Conservation (phyloP, 2,888 invertebrate species). For the Gerris lacustris region DNA sequence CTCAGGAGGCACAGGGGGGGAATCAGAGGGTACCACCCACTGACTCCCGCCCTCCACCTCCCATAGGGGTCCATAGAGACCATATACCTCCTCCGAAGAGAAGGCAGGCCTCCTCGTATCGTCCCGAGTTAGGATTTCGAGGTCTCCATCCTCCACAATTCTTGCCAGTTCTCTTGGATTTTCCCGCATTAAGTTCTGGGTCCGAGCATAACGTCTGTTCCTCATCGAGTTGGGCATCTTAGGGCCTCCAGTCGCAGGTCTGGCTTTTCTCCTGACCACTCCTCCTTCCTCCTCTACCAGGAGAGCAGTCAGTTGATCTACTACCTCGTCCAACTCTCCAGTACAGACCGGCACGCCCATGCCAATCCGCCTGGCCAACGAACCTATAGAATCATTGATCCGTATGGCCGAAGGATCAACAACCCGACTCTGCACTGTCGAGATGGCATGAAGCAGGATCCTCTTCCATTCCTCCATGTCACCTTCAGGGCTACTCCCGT, state of each 20-base stretch:
- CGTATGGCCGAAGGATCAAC: not conserved
- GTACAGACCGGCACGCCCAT: not conserved
- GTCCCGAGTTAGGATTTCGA: not conserved
- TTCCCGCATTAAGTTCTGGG: not conserved
- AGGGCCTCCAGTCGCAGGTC: not conserved
- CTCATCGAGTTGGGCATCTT: not conserved
- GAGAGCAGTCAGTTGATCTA: not conserved
- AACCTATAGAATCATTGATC: not conserved
- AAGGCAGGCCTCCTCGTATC: not conserved
- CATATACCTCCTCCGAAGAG: not conserved
- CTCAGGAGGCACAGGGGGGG: not conserved
- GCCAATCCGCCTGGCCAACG: not conserved
- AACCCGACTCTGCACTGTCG: not conserved
- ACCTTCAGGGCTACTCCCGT: not conserved
- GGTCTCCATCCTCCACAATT: not conserved
- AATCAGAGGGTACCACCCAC: not conserved
- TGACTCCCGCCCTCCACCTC: not conserved
- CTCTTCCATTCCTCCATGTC: not conserved
- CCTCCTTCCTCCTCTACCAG: not conserved
- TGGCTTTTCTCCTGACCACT: not conserved
- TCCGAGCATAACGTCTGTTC: not conserved
- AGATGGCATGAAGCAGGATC: not conserved
- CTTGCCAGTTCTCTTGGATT: not conserved
- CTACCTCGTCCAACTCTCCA: not conserved
- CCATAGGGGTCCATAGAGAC: not conserved